Percentiles rank a stretch among this genome's conserved stretches.
phyloP scores from a whole-genome alignment of 2,113 vertebrate genomes.

The Urocitellus parryii region DNA sequence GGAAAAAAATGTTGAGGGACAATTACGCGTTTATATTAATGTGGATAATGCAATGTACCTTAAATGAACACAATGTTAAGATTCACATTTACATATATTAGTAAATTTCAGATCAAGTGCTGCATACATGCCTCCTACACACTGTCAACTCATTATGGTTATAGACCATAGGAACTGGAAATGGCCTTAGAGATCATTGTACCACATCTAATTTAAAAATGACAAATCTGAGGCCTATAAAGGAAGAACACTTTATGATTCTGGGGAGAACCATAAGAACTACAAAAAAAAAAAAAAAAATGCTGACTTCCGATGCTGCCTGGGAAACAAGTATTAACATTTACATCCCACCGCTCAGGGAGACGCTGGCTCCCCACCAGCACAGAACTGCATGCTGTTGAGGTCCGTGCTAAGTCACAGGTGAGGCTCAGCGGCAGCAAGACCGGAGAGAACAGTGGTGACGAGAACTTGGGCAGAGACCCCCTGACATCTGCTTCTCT shows the following conservation, averaged over 20 bases:
- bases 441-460: neutral
- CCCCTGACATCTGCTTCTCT: neutral
- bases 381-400: neutral
- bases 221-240: constrained; percentile 60
- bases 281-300: constrained; percentile 49
- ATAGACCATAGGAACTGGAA: constrained; percentile 36
- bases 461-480: neutral
- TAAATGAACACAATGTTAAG: neutral
- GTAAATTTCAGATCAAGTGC: constrained; percentile 22
- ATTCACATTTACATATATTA: neutral
- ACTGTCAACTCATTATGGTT: constrained; percentile 29
- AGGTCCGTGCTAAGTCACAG: neutral
- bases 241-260: constrained; percentile 46
- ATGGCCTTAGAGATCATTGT: constrained; percentile 50
- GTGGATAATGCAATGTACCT: neutral
- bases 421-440: neutral
- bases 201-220: constrained; percentile 59
- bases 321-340: constrained; percentile 15
- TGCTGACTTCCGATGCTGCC: constrained; percentile 5
- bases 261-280: constrained; percentile 11
- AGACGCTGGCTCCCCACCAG: neutral
- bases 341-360: neutral
- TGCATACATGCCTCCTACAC: neutral
- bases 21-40: neutral
- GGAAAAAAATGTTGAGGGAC: neutral